These are phyloP conservation scores for Anguilla marmorata DNA, from an alignment of 2,797 vertebrate genomes.

Conservation along the genomic window DNA sequence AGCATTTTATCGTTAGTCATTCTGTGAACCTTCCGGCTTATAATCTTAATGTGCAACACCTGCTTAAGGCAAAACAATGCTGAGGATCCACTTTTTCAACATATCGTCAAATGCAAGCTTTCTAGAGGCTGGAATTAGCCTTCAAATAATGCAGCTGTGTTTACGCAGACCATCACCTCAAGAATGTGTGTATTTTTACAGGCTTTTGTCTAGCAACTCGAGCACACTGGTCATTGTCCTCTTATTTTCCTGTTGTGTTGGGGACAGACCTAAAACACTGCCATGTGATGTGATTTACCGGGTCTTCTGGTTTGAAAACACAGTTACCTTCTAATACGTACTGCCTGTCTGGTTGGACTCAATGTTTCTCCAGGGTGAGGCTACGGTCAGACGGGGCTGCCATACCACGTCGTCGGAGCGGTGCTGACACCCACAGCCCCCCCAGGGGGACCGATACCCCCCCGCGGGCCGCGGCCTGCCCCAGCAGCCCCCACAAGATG, in stretches of 20 bases:
- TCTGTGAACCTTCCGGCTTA: not conserved
- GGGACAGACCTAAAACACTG: not conserved
- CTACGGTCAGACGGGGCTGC: slow-evolving; percentile 91
- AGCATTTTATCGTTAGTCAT: not conserved
- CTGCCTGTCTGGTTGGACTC: not conserved
- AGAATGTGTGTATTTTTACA: not conserved
- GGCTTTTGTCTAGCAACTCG: not conserved
- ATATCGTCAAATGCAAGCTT: not conserved
- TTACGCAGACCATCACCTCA: not conserved
- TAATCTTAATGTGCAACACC: not conserved
- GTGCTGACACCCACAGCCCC: slow-evolving; percentile 87
- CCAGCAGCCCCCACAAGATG: slow-evolving; percentile 94
- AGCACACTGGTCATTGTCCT: not conserved
- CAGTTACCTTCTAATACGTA: not conserved
- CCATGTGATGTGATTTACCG: slow-evolving; percentile 45
- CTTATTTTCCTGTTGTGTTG: not conserved
- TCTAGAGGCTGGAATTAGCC: slow-evolving; percentile 18
- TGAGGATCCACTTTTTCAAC: slow-evolving; percentile 4
- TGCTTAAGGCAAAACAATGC: slow-evolving; percentile 17
- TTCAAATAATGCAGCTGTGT: slow-evolving; percentile 8
- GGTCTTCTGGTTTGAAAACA: slow-evolving; percentile 44
- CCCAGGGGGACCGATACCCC: slow-evolving; percentile 81
- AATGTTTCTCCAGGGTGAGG: slow-evolving; percentile 74
- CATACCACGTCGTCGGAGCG: slow-evolving; percentile 84
- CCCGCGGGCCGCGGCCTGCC: slow-evolving; percentile 89